These are phyloP conservation scores for Hyles euphorbiae DNA, from an alignment of 1,140 invertebrate genomes.

Conservation along the genomic window DNA sequence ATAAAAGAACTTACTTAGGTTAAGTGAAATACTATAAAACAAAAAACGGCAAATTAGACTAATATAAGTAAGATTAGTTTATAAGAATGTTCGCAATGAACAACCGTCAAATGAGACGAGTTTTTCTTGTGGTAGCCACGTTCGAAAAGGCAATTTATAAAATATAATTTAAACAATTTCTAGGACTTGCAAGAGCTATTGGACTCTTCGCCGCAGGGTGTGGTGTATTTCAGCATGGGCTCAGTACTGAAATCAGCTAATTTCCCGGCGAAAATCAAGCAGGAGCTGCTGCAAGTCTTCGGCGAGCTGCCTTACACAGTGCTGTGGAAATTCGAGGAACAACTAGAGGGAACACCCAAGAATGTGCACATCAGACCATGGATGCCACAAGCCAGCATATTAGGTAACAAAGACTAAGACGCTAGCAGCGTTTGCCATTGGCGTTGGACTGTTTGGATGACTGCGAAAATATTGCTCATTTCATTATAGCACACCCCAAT, in stretches of 20 bases:
- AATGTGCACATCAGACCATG: conserved; percentile 78
- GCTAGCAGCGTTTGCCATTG: neutral
- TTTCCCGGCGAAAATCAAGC: conserved; percentile 30
- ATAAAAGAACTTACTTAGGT: too few relatives aligned
- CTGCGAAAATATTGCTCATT: neutral
- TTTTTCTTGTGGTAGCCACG: too few relatives aligned
- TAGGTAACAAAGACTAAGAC: conserved; percentile 45
- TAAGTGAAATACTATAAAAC: too few relatives aligned
- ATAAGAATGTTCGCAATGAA: too few relatives aligned
- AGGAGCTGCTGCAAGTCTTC: conserved; percentile 29
- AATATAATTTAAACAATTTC: too few relatives aligned
- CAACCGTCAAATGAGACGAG: too few relatives aligned
- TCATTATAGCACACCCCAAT: conserved; percentile 35
- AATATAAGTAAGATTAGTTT: too few relatives aligned
- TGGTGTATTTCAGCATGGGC: conserved; percentile 77
- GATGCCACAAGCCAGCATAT: conserved; percentile 79
- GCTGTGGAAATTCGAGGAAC: conserved; percentile 73
- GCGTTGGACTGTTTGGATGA: neutral
- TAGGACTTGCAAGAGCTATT: conserved; percentile 68
- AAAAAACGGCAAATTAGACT: too few relatives aligned
- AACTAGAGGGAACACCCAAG: conserved; percentile 40
- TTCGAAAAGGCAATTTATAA: too few relatives aligned
- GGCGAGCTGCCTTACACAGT: conserved; percentile 46
- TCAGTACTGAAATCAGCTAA: conserved; percentile 49
- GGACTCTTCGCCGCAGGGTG: conserved; percentile 63